A percentile compares a stretch with the other conserved stretches of the same genome.
Evolutionary conservation across 2,113 vertebrate genomes (phyloP).

Genomic region (Dicentrarchus labrax): DNA sequence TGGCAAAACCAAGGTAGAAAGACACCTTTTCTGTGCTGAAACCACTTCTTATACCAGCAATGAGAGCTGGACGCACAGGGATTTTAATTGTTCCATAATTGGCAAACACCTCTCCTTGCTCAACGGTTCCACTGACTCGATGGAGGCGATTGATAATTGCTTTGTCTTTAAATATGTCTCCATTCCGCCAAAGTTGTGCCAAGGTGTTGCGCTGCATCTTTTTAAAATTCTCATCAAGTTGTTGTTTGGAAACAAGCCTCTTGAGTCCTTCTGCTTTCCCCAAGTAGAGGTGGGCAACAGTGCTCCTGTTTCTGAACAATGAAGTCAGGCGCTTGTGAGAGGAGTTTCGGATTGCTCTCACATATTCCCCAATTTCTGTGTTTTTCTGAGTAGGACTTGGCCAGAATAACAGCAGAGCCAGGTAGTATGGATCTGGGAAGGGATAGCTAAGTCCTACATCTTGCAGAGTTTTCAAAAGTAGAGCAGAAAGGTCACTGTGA

Average conservation of each 20-base stretch:
- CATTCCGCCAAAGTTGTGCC: conserved; percentile 67
- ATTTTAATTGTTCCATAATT: conserved; percentile 63
- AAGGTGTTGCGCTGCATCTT: not conserved
- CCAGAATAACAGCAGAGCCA: conserved; percentile 75
- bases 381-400: conserved; percentile 41
- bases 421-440: conserved; percentile 70
- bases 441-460: conserved; percentile 22
- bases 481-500: not conserved
- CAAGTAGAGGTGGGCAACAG: conserved; percentile 65
- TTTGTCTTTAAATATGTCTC: conserved; percentile 68
- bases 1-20: conserved; percentile 77
- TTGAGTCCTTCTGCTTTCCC: conserved; percentile 44
- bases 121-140: conserved; percentile 60
- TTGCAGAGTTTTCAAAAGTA: conserved; percentile 57
- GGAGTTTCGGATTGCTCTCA: conserved; percentile 49
- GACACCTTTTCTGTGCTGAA: conserved; percentile 77
- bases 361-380: conserved; percentile 55
- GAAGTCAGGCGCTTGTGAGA: conserved; percentile 1
- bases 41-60: conserved; percentile 60
- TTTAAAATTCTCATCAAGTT: conserved; percentile 58
- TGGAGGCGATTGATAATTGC: conserved; percentile 47
- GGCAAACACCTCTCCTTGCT: conserved; percentile 55
- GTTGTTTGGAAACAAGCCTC: conserved; percentile 61
- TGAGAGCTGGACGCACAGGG: conserved; percentile 56
- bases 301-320: conserved; percentile 47